Base-by-base conservation (phyloP, 1,140 invertebrate genomes). In the Microplitis demolitor region DNA sequence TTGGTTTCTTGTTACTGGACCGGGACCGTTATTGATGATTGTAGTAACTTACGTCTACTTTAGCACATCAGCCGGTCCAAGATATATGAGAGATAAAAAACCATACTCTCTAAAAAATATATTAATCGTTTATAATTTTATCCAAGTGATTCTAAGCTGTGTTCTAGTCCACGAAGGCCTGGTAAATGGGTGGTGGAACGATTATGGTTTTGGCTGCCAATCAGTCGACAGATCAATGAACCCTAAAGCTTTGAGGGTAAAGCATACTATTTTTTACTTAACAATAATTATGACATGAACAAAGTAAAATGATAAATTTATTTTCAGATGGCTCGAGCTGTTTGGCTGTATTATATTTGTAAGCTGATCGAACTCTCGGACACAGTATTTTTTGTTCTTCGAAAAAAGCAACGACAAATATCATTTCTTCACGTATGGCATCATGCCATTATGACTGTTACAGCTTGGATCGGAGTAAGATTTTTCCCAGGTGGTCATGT, bases 401-500 rank as follows among this genome's bases (percentile, higher is more conserved):
- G 93, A n/a, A 95, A 95, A 82, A 94, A 93, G 73, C 87, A 91
- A 61, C 90, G 90, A 34, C 93, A 95, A 88, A 90, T 95, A 16
- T 90, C 92, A 0, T 93, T 92, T 77, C 89, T 96, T 1, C 94
- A 96, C 78, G 84, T 93, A 0, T 93, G 93, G 77, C 92, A 94
- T 77, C 93, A 94, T 77, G 87, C 90, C 0, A 82, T 92, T 75
- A 93, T 93, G 91, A 92, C 91, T 0, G 80, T 93, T 51, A 91
- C 91, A 67, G 90, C 93, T 16, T 98, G 96, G 93, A 93, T 96
- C 74, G 96, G 94, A 0, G 90, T 93, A 11, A 95, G 93, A 83
- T 97, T 90, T 82, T 90, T 92, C 16, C 75, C 85, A 90, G 94
- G 94, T 76, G 95, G 95, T 11, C 95, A 96, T 79, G 91, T 90